Conservation (phyloP, 2,113 vertebrate species). For the Promerops cafer region DNA sequence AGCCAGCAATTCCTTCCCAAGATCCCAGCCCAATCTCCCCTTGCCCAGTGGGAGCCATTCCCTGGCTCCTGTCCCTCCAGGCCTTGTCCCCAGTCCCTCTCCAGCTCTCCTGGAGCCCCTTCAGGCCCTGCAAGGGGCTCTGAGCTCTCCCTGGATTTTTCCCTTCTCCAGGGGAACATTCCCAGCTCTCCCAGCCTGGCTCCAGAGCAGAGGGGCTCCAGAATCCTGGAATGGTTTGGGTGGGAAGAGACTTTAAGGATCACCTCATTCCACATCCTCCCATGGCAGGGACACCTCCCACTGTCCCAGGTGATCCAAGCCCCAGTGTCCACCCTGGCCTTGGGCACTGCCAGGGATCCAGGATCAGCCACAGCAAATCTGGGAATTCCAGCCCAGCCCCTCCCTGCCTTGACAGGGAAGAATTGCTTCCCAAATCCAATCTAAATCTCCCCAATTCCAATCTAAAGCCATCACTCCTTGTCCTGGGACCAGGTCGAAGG, state of each 20-base stretch:
- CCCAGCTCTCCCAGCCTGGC: background rate
- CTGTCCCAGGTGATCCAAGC: rapidly evolving
- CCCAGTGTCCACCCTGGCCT: background rate
- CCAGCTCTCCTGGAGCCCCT: no score
- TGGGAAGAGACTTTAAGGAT: no score
- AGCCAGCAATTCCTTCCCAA: no score
- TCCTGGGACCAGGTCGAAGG: rapidly evolving
- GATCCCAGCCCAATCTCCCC: no score
- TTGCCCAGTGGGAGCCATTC: no score
- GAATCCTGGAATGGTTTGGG: background rate
- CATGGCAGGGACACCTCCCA: background rate
- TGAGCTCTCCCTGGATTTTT: rapidly evolving
- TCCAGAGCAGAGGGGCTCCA: no score
- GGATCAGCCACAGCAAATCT: background rate
- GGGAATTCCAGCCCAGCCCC: background rate
- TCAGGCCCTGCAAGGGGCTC: no score
- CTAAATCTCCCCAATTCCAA: background rate
- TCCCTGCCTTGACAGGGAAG: rapidly evolving
- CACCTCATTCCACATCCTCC: no score
- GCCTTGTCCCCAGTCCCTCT: no score
- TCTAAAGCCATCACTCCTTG: background rate
- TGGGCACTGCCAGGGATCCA: background rate
- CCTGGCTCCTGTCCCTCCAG: no score
- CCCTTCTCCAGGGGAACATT: background rate
- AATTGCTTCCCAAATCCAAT: background rate